phyloP scores from a whole-genome alignment of 2,797 vertebrate genomes.

The Salarias fasciatus region DNA sequence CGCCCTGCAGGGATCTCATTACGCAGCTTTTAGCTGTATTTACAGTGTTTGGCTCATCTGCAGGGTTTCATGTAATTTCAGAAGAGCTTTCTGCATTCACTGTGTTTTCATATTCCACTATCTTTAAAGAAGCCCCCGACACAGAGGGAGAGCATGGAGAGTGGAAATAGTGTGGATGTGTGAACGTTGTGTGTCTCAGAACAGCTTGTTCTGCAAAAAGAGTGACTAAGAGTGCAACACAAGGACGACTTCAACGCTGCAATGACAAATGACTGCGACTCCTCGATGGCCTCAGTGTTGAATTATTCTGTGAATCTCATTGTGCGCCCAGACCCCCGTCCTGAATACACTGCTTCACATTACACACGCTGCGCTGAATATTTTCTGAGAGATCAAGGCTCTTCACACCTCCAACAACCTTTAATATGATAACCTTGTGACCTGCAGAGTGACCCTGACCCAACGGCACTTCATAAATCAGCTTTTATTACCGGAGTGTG shows the following conservation, averaged over 20 bases:
- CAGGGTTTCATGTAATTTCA: conserved; percentile 7
- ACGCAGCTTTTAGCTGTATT: conserved; percentile 40
- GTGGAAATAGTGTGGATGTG: not conserved
- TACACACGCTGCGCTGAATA: not conserved
- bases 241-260: conserved; percentile 40
- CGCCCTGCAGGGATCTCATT: conserved; percentile 37
- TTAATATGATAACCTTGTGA: conserved; percentile 38
- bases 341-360: not conserved
- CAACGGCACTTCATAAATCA: conserved; percentile 20
- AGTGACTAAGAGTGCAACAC: conserved; percentile 26
- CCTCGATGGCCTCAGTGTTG: conserved; percentile 8
- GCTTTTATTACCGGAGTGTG: conserved; percentile 17
- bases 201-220: conserved; percentile 11
- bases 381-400: conserved; percentile 41
- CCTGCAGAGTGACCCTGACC: conserved; percentile 19
- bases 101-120: conserved; percentile 1
- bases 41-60: conserved; percentile 23
- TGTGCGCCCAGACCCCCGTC: not conserved
- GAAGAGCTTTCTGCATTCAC: not conserved
- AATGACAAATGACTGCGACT: conserved; percentile 32
- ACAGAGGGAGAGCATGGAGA: not conserved
- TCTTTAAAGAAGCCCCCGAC: conserved; percentile 1
- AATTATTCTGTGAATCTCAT: conserved; percentile 26
- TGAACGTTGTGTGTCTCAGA: conserved; percentile 3
- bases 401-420: conserved; percentile 13